Evolutionary conservation across 1,140 invertebrate genomes (phyloP).

Genomic region (Achatina immaculata): DNA sequence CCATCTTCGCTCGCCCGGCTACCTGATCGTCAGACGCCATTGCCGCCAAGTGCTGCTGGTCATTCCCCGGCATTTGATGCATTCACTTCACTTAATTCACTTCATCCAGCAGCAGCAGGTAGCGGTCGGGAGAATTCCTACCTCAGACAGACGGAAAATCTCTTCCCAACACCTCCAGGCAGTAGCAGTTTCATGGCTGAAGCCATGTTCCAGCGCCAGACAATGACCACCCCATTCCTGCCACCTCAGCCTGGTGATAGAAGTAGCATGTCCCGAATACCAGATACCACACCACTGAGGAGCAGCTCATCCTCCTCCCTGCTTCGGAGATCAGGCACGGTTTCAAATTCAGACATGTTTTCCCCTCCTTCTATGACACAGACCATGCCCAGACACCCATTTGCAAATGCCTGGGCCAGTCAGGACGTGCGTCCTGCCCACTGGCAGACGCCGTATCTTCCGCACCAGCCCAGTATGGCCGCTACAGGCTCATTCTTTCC

Average conservation of each 20-base stretch:
- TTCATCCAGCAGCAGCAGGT: conserved; percentile 32
- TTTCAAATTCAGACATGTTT: conserved; percentile 63
- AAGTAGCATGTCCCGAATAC: conserved; percentile 41
- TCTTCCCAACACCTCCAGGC: conserved; percentile 51
- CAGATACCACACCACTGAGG: conserved; percentile 55
- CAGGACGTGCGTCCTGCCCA: conserved; percentile 61
- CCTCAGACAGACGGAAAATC: conserved; percentile 46
- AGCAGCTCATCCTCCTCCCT: conserved; percentile 53
- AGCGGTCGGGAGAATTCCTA: conserved; percentile 41
- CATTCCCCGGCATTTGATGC: conserved; percentile 40
- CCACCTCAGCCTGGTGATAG: conserved; percentile 48
- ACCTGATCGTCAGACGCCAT: conserved; percentile 23
- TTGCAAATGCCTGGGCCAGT: conserved; percentile 62
- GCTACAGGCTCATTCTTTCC: conserved; percentile 54
- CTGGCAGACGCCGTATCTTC: conserved; percentile 63
- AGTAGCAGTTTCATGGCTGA: conserved; percentile 59
- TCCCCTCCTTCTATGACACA: conserved; percentile 51
- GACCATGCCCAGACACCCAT: conserved; percentile 62
- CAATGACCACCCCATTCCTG: conserved; percentile 60
- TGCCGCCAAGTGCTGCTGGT: conserved; percentile 1
- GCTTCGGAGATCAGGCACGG: conserved; percentile 54
- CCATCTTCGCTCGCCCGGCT: conserved; percentile 40
- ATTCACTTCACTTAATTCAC: conserved; percentile 43
- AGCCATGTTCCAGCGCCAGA: conserved; percentile 60
- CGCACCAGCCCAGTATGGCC: conserved; percentile 49